Evolutionary conservation across 2,797 vertebrate species (phyloP).

Genomic region (Acanthurus lineatus): DNA sequence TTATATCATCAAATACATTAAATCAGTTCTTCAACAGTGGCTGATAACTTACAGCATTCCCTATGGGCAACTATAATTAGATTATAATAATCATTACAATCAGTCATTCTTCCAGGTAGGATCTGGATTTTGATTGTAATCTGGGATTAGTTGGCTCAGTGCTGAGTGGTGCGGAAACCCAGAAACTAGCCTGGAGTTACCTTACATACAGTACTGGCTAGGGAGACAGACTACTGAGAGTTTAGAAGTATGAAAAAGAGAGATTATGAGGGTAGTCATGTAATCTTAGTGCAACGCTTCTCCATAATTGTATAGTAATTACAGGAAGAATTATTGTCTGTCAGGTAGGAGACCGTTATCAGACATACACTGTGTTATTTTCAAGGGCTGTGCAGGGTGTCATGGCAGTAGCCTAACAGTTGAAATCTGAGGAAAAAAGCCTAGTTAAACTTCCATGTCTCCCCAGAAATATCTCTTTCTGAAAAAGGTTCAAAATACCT

Average conservation of each 20-base stretch:
- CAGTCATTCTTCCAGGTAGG: conserved; percentile 73
- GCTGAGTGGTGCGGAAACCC: conserved; percentile 80
- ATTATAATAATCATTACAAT: conserved; percentile 71
- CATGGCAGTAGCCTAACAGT: neutral
- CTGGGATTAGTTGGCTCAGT: conserved; percentile 82
- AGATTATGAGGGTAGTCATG: conserved; percentile 50
- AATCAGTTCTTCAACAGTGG: neutral
- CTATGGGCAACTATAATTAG: conserved; percentile 69
- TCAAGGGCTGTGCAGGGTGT: neutral
- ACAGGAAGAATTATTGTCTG: conserved; percentile 31
- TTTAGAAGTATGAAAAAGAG: conserved; percentile 24
- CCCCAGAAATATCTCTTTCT: conserved; percentile 4
- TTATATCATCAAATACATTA: neutral
- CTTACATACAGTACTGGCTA: conserved; percentile 9
- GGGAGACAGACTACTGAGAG: conserved; percentile 5
- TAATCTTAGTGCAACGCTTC: conserved; percentile 39
- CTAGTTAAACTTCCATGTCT: conserved; percentile 6
- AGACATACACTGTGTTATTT: conserved; percentile 16
- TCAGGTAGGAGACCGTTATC: neutral
- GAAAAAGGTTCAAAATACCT: conserved; percentile 14
- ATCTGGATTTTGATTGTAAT: conserved; percentile 80
- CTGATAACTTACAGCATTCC: neutral
- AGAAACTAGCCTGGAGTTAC: conserved; percentile 60
- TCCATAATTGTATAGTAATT: conserved; percentile 32
- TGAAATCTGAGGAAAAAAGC: conserved; percentile 17